These are phyloP conservation scores for Arrhopalites spinosus DNA, from an alignment of 2,888 invertebrate species.

Conservation along the genomic window DNA sequence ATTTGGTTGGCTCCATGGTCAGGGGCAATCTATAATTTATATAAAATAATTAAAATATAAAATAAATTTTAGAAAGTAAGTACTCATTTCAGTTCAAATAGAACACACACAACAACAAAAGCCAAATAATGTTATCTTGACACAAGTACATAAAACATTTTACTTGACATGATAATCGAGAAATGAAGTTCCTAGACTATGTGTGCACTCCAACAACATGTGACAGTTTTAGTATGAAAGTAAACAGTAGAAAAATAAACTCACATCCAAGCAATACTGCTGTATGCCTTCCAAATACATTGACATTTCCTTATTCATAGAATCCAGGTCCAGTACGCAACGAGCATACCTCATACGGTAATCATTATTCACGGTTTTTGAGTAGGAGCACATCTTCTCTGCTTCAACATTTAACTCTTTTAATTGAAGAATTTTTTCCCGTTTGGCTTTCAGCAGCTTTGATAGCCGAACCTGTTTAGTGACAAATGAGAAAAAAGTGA, in stretches of 20 bases:
- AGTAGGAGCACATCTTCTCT: constrained; percentile 81
- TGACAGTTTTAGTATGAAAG: too few relatives aligned
- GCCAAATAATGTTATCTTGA: too few relatives aligned
- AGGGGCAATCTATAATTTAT: constrained; percentile 69
- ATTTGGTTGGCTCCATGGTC: constrained; percentile 85
- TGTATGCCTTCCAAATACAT: constrained; percentile 85
- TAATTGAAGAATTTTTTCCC: constrained; percentile 76
- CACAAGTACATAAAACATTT: too few relatives aligned
- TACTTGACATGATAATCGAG: too few relatives aligned
- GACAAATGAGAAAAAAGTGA: constrained; percentile 30
- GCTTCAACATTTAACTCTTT: constrained; percentile 88
- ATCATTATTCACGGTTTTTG: constrained; percentile 78
- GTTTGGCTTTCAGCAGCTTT: constrained; percentile 82
- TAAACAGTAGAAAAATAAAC: not conserved
- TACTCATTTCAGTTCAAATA: too few relatives aligned
- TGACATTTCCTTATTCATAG: constrained; percentile 85
- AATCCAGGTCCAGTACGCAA: constrained; percentile 82
- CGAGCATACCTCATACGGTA: constrained; percentile 90
- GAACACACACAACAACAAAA: not conserved
- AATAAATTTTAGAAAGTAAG: not conserved
- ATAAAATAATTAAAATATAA: not conserved
- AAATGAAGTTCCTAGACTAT: too few relatives aligned
- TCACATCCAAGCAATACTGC: constrained; percentile 74
- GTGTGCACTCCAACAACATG: too few relatives aligned
- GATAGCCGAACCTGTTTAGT: constrained; percentile 72